phyloP scores from a whole-genome alignment of 2,797 vertebrate species.

The Sus cebifrons region DNA sequence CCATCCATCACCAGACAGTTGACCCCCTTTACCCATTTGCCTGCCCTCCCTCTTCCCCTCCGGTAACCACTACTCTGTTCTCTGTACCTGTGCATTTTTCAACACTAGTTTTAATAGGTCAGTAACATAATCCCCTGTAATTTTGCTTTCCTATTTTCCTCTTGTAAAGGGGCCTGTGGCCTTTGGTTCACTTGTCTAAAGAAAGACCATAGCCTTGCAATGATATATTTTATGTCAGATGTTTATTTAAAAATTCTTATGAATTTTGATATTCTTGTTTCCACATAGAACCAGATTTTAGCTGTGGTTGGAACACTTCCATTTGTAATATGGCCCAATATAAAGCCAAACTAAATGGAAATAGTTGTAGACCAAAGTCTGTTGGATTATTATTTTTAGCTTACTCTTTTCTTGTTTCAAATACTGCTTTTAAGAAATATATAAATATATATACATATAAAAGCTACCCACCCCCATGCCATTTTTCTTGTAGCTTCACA shows the following conservation, averaged over 20 bases:
- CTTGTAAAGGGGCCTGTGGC: background rate
- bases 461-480: background rate
- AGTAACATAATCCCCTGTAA: background rate
- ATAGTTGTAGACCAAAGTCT: constrained; percentile 71
- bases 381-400: constrained; percentile 81
- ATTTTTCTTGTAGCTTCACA: constrained; percentile 69
- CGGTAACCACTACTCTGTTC: background rate
- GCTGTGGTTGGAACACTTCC: constrained; percentile 58
- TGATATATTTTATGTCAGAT: constrained; percentile 60
- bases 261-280: constrained; percentile 73
- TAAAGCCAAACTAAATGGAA: constrained; percentile 73
- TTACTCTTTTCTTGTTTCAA: constrained; percentile 78
- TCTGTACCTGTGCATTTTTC: background rate
- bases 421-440: constrained; percentile 74
- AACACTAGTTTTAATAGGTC: background rate
- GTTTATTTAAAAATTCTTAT: constrained; percentile 58
- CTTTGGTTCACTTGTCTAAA: constrained; percentile 8
- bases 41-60: background rate
- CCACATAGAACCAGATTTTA: constrained; percentile 60
- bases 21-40: no score
- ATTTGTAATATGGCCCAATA: constrained; percentile 60
- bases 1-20: background rate
- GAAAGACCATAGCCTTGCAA: background rate
- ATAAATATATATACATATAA: background rate
- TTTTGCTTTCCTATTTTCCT: background rate